Evolutionary conservation across 2,113 vertebrate species (phyloP).

Genomic region (Mesoclemmys tuberculata): DNA sequence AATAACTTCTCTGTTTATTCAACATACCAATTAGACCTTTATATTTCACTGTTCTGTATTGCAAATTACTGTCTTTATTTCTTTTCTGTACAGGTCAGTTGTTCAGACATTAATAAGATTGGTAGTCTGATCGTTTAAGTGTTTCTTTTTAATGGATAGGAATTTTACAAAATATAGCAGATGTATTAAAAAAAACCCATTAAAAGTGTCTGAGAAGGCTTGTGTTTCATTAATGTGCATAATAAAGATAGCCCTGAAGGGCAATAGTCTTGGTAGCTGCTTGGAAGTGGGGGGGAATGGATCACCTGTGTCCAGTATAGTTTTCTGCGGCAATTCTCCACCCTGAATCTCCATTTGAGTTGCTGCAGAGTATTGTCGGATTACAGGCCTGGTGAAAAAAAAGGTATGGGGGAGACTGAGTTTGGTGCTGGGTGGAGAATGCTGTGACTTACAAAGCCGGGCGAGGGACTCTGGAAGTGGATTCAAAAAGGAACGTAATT

Average conservation of each 20-base stretch:
- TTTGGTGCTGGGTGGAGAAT: not conserved
- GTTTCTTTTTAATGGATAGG: not conserved
- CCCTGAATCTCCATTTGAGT: not conserved
- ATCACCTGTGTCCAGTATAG: not conserved
- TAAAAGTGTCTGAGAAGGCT: conserved; percentile 34
- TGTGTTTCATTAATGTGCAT: conserved; percentile 44
- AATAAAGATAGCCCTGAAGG: not conserved
- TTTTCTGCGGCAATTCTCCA: not conserved
- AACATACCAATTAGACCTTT: not conserved
- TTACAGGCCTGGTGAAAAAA: no score
- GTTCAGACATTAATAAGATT: not conserved
- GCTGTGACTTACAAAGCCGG: not conserved
- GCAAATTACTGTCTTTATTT: not conserved
- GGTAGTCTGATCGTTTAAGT: not conserved
- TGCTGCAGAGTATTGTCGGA: rapidly evolving
- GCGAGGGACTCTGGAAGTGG: not conserved
- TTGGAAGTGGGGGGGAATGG: not conserved
- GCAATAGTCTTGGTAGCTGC: conserved; percentile 37
- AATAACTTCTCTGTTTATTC: rapidly evolving
- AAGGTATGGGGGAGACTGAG: not conserved
- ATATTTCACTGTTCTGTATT: not conserved
- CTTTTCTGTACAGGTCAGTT: not conserved
- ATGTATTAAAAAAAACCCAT: not conserved
- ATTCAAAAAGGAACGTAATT: not conserved
- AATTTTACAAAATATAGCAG: conserved; percentile 42